Evolutionary conservation across 2,888 invertebrate genomes (phyloP), one percentile per base, ranked within the genome.

Genomic region (Microchrysa polita): DNA sequence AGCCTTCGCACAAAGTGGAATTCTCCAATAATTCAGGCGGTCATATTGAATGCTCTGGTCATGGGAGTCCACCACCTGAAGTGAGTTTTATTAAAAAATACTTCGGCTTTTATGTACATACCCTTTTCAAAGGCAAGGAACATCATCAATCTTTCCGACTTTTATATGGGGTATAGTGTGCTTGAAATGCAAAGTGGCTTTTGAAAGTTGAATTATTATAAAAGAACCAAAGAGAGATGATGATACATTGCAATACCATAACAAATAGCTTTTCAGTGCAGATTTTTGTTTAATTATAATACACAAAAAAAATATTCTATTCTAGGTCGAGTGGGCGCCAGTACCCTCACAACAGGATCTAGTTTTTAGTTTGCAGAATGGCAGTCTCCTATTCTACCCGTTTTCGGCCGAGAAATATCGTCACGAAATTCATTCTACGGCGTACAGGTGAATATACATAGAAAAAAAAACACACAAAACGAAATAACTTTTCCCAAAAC

Each of bases 351-450:
- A 91, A 77, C 88, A 90, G 75, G 92, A 93, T 78, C 87, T 94
- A 78, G 90, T 94, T 65, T 88, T 91, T 82, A 88, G 93, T 80
- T 89, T 92, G 79, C 87, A 90, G 76, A 95, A 96, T 85, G 95
- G 96, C 77, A 94, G 95, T 72, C 88, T 97, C 82, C 90, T 92
- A 84, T 93, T 97, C 84, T 89, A 91, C 76, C 92, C 96, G 2
- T 96, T 97, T 84, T 88, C 92, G 9, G 91, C 91, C 67, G 92
- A 93, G 79, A 89, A 89, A 79, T 95, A 93, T 86, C 88, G 93
- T 65, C 91, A 93, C 80, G 93, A 95, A 83, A 90, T 96, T 73
- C 96, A 96, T 85, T 89, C 93, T 67, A 90, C 93, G 78, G 90
- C 91, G 74, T 96, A 96, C 87, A 88, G 94, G 81, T 91, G 89